Conservation (phyloP, 2,888 invertebrate species). For the Meta bourneti region DNA sequence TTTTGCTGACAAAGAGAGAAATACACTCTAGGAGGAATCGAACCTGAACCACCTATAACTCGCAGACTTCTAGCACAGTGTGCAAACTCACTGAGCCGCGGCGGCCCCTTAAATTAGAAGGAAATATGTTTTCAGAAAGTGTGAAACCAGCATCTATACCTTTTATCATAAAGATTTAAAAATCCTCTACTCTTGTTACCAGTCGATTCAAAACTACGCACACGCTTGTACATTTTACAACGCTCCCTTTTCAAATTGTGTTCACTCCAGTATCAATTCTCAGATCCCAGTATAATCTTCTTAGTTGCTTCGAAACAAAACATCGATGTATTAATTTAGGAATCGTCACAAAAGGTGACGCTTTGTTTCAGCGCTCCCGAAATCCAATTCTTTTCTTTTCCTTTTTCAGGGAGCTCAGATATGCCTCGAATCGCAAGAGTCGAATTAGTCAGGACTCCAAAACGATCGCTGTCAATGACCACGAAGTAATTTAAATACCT, state of each 20-base stretch:
- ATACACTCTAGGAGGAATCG: no score
- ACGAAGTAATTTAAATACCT: not conserved
- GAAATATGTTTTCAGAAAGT: no score
- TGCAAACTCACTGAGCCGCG: no score
- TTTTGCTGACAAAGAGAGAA: no score
- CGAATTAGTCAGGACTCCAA: not conserved
- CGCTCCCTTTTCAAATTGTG: not conserved
- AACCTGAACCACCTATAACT: no score
- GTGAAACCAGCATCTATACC: no score
- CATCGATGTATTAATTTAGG: slow-evolving; percentile 33
- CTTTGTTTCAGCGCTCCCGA: not conserved
- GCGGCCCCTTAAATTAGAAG: no score
- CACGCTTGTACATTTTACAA: no score
- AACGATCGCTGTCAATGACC: not conserved
- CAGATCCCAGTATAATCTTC: slow-evolving; percentile 37
- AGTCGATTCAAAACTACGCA: no score
- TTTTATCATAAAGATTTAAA: no score
- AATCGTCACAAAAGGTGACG: not conserved
- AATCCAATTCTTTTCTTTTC: not conserved
- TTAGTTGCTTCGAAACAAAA: slow-evolving; percentile 32
- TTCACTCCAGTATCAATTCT: not conserved
- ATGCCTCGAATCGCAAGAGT: not conserved
- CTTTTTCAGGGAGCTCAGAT: not conserved
- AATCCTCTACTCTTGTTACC: no score
- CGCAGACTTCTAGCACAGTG: no score